Conservation (phyloP, 2,888 invertebrate genomes). For the Craniophora ligustri region DNA sequence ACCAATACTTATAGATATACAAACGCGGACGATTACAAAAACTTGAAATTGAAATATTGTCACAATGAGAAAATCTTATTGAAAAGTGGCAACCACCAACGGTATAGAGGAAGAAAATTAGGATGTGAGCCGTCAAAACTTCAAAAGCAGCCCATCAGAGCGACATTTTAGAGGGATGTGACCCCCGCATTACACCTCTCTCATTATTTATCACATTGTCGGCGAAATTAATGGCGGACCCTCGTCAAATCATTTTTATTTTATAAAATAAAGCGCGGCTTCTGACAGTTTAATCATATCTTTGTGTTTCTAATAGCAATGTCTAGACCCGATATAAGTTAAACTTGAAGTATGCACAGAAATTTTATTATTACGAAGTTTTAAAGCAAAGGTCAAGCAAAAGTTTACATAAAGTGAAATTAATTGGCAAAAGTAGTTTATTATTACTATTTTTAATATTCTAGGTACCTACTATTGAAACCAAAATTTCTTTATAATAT, state of each 20-base stretch:
- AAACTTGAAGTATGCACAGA: constrained; percentile 9
- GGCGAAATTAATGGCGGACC: constrained; percentile 86
- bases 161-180: constrained; percentile 74
- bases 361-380: constrained; percentile 10
- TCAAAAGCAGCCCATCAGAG: constrained; percentile 83
- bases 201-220: constrained; percentile 89
- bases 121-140: constrained; percentile 86
- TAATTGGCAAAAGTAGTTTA: background rate
- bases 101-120: constrained; percentile 84
- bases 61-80: constrained; percentile 79
- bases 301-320: constrained; percentile 66
- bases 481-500: no score
- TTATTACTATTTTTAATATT: no score
- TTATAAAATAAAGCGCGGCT: constrained; percentile 81
- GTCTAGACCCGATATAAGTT: constrained; percentile 44
- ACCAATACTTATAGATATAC: no score
- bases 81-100: constrained; percentile 77
- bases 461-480: no score
- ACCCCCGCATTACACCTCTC: constrained; percentile 86
- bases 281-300: constrained; percentile 87
- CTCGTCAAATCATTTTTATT: constrained; percentile 88
- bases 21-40: constrained; percentile 25
- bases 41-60: constrained; percentile 73
- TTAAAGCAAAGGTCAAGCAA: background rate
- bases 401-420: background rate